These are phyloP conservation scores for Plestiodon gilberti DNA, from an alignment of 2,113 vertebrate genomes.

Conservation along the genomic window DNA sequence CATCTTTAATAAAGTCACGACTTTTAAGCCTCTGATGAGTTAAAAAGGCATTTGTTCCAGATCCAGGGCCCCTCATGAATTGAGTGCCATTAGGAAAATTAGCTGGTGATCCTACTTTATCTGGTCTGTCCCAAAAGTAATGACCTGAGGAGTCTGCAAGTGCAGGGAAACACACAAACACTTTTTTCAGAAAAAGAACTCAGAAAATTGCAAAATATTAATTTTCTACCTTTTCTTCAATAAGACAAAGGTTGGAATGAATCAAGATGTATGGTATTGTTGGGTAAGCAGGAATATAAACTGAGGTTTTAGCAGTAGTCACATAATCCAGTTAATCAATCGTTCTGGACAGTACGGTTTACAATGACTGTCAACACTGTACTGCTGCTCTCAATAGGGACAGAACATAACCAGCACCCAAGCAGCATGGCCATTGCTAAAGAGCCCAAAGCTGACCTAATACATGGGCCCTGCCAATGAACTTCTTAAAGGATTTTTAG, in stretches of 20 bases:
- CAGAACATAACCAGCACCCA: neutral
- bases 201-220: neutral
- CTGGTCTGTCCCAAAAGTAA: conserved; percentile 85
- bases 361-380: neutral
- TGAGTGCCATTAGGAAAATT: conserved; percentile 78
- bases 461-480: neutral
- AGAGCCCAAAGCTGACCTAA: neutral
- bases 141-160: conserved; percentile 10
- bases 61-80: conserved; percentile 76
- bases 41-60: conserved; percentile 78
- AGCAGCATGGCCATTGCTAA: neutral
- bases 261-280: neutral
- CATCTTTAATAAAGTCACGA: conserved; percentile 85
- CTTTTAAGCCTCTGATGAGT: conserved; percentile 80
- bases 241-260: neutral
- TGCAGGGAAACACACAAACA: neutral
- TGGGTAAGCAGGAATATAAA: neutral
- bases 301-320: neutral
- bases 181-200: neutral
- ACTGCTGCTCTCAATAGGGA: neutral
- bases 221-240: neutral
- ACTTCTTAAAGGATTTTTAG: neutral
- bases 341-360: neutral
- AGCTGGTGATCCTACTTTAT: conserved; percentile 76
- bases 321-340: neutral